A percentile compares a stretch with the other conserved stretches of the same genome.
phyloP scores from a whole-genome alignment of 2,888 invertebrate species.

The Diadegma fenestrale region DNA sequence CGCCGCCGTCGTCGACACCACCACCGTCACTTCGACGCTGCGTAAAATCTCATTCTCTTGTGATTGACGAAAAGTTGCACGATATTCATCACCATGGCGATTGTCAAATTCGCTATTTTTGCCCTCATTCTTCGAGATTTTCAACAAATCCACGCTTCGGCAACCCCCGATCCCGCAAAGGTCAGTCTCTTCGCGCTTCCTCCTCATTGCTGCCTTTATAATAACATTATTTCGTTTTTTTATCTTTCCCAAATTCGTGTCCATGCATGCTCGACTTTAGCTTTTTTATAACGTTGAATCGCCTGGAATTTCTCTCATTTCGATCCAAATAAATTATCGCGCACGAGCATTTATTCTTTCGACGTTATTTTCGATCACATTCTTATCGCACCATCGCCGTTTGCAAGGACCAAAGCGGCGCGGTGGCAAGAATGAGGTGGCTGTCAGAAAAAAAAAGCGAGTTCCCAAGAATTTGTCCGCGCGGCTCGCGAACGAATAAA shows the following conservation, averaged over 20 bases:
- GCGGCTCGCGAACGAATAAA: conserved; percentile 23
- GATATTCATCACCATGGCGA: conserved; percentile 53
- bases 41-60: background rate
- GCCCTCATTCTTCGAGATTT: conserved; percentile 62
- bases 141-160: conserved; percentile 36
- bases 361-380: background rate
- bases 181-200: conserved; percentile 28
- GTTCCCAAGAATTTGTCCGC: conserved; percentile 13
- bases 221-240: background rate
- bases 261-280: too few species aligned
- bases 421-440: background rate
- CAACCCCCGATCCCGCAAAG: conserved; percentile 55
- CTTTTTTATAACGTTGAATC: background rate
- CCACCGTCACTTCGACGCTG: background rate
- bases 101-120: conserved; percentile 60
- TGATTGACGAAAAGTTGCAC: background rate
- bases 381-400: background rate
- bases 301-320: background rate
- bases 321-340: background rate
- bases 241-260: background rate
- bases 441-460: conserved; percentile 1
- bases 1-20: background rate
- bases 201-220: background rate
- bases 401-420: background rate
- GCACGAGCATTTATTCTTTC: too few species aligned